Evolutionary conservation across 2,888 invertebrate genomes (phyloP).

Genomic region (Drosophila atripex): DNA sequence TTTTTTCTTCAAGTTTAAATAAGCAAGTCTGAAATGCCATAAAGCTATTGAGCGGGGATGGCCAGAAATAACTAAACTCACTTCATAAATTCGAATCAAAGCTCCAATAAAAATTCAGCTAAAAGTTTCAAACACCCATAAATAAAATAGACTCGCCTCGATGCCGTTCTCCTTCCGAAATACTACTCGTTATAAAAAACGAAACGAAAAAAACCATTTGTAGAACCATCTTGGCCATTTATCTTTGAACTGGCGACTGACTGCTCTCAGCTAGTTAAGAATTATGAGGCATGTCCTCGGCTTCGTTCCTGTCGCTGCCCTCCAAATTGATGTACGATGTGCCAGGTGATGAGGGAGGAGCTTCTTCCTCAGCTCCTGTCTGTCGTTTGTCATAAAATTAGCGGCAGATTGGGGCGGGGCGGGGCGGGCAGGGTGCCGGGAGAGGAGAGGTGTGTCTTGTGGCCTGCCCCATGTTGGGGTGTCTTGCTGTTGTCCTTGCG

Average conservation of each 20-base stretch:
- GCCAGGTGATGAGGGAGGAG: constrained; percentile 42
- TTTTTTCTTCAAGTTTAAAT: constrained; percentile 2
- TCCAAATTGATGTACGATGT: constrained; percentile 41
- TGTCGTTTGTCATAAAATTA: constrained; percentile 66
- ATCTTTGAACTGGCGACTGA: constrained; percentile 19
- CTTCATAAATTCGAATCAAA: constrained; percentile 7
- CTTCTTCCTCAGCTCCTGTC: constrained; percentile 1
- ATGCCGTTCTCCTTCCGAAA: not conserved
- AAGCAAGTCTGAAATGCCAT: not conserved
- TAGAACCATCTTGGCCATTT: constrained; percentile 34
- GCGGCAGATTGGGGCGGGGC: constrained; percentile 13
- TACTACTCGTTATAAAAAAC: not conserved
- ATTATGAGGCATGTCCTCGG: constrained; percentile 50
- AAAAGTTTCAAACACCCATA: constrained; percentile 27
- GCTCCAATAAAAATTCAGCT: constrained; percentile 23
- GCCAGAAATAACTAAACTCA: not conserved
- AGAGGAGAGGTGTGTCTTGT: constrained; percentile 2
- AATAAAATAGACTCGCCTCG: constrained; percentile 18
- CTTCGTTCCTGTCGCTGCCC: constrained; percentile 43
- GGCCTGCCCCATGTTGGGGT: constrained; percentile 9
- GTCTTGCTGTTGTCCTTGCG: constrained; percentile 42
- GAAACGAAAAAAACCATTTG: constrained; percentile 20
- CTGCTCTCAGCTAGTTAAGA: constrained; percentile 50
- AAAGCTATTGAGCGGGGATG: not conserved
- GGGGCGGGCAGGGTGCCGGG: not conserved